phyloP scores from a whole-genome alignment of 2,888 invertebrate genomes.

The Dendrolimus houi region DNA sequence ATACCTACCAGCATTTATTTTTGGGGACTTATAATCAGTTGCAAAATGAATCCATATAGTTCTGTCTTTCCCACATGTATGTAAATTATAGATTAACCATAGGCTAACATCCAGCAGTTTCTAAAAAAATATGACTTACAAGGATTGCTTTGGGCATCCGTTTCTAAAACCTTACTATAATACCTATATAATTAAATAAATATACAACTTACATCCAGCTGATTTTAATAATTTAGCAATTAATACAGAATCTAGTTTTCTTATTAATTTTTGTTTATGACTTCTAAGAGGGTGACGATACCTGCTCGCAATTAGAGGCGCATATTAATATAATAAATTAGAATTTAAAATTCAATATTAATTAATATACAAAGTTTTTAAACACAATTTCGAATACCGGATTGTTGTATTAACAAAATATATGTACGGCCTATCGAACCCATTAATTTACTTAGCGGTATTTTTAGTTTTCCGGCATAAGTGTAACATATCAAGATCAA shows the following conservation, averaged over 20 bases:
- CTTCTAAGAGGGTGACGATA: not conserved
- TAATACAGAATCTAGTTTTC: not conserved
- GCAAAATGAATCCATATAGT: too few relatives aligned
- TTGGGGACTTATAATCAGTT: too few relatives aligned
- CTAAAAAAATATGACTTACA: too few relatives aligned
- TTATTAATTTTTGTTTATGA: not conserved
- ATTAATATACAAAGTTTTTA: not conserved
- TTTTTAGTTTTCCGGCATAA: not conserved
- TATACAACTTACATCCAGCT: too few relatives aligned
- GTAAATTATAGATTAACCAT: too few relatives aligned
- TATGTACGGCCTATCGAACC: not conserved
- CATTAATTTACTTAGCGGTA: not conserved
- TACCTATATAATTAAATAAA: too few relatives aligned
- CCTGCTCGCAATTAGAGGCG: not conserved
- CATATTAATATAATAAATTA: not conserved
- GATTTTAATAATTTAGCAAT: too few relatives aligned
- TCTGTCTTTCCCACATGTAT: too few relatives aligned
- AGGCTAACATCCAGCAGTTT: too few relatives aligned
- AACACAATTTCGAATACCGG: not conserved
- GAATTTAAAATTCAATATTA: not conserved
- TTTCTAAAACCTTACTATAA: too few relatives aligned
- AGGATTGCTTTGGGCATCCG: too few relatives aligned
- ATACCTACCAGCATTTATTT: not conserved
- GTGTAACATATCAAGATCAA: not conserved
- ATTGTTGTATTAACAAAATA: not conserved